phyloP scores from a whole-genome alignment of 2,888 invertebrate species.

The Macrosiphum euphorbiae region DNA sequence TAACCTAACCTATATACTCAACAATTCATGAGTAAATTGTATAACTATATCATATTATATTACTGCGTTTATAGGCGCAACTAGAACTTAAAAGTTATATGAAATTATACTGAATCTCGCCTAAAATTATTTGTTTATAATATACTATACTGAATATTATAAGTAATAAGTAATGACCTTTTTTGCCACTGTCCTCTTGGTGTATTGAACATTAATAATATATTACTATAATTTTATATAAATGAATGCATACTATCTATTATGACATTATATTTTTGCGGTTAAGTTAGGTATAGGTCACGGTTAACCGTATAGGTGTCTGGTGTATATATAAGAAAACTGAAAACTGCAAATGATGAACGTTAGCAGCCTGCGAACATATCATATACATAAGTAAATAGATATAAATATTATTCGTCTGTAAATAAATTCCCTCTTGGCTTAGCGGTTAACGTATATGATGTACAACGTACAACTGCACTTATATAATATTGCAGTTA shows the following conservation, averaged over 20 bases:
- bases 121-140: background rate
- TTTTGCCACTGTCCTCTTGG: background rate
- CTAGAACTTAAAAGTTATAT: background rate
- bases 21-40: background rate
- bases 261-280: background rate
- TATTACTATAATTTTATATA: background rate
- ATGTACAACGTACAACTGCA: background rate
- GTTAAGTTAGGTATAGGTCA: background rate
- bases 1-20: background rate
- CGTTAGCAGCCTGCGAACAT: background rate
- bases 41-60: background rate
- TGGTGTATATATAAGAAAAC: background rate
- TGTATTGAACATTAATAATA: background rate
- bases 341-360: background rate
- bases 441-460: background rate
- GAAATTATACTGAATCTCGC: background rate
- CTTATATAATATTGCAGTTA: background rate
- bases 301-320: too few relatives aligned
- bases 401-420: background rate
- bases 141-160: background rate
- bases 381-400: background rate
- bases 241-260: background rate
- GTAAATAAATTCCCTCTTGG: background rate
- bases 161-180: background rate
- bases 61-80: background rate